phyloP scores from a whole-genome alignment of 2,113 vertebrate genomes.

The Seriola rivoliana region DNA sequence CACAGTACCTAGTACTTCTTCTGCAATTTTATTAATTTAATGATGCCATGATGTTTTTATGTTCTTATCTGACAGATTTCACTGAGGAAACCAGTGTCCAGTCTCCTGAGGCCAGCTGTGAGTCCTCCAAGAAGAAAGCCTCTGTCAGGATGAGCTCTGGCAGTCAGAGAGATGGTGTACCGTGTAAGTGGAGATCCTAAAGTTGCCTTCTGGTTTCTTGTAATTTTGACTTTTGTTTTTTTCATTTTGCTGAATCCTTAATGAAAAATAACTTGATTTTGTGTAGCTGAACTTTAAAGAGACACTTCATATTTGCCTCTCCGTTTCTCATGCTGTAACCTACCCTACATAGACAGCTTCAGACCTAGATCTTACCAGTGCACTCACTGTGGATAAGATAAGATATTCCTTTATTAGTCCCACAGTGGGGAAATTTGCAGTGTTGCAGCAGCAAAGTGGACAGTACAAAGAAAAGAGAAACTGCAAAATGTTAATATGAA shows the following conservation, averaged over 20 bases:
- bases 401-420: no score
- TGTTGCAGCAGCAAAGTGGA: no score
- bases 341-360: neutral
- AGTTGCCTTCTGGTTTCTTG: neutral
- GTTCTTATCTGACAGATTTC: conserved; percentile 49
- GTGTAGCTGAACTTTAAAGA: neutral
- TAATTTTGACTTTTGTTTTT: neutral
- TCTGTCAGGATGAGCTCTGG: conserved; percentile 38
- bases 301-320: neutral
- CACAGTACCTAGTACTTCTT: neutral
- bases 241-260: no score
- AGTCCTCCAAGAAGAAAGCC: conserved; percentile 47
- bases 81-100: conserved; percentile 28
- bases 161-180: conserved; percentile 19
- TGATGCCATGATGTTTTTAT: neutral
- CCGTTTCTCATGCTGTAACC: neutral
- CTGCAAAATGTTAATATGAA: no score
- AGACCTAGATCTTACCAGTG: neutral
- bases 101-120: conserved; percentile 26
- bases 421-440: no score
- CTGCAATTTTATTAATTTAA: neutral
- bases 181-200: conserved; percentile 25
- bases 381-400: neutral
- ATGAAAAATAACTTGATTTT: neutral
- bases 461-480: no score